These are phyloP conservation scores for Bhutanitis thaidina DNA, from an alignment of 2,888 invertebrate species.

Conservation along the genomic window DNA sequence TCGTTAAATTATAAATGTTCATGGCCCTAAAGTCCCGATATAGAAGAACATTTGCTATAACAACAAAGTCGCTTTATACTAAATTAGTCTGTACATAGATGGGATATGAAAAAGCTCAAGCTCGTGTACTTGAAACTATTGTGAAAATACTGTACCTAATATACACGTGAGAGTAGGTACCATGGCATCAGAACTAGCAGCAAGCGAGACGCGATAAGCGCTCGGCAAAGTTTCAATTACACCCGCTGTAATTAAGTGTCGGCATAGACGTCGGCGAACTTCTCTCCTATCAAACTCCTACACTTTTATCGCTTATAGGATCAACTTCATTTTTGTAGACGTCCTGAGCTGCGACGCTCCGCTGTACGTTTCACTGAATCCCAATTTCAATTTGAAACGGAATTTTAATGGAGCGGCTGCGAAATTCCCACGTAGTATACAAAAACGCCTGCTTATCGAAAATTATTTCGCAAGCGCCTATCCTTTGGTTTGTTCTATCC, in stretches of 20 bases:
- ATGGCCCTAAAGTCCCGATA: too few relatives aligned
- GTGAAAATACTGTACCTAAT: not conserved
- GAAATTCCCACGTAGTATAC: constrained; percentile 15
- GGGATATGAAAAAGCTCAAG: too few relatives aligned
- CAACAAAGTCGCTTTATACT: too few relatives aligned
- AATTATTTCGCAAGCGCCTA: constrained; percentile 5
- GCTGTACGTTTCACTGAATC: constrained; percentile 23
- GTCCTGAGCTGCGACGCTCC: constrained; percentile 24
- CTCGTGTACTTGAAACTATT: too few relatives aligned
- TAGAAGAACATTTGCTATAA: too few relatives aligned
- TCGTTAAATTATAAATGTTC: too few relatives aligned
- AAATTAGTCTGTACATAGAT: too few relatives aligned
- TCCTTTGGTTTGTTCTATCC: not conserved
- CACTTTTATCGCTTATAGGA: constrained; percentile 57
- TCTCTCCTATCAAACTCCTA: constrained; percentile 63
- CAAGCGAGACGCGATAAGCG: constrained; percentile 43
- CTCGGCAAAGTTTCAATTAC: constrained; percentile 62
- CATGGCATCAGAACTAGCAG: constrained; percentile 17
- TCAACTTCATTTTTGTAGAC: constrained; percentile 57
- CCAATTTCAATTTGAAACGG: constrained; percentile 33
- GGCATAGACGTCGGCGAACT: constrained; percentile 49
- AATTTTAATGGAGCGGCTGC: constrained; percentile 32
- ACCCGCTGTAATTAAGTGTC: constrained; percentile 64
- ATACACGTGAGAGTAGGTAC: not conserved
- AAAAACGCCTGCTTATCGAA: constrained; percentile 16